A percentile compares a stretch with the other conserved stretches of the same genome.
These are phyloP conservation scores for Caenorhabditis sp. DNA, from an alignment of 2,888 invertebrate species.

Conservation along the genomic window DNA sequence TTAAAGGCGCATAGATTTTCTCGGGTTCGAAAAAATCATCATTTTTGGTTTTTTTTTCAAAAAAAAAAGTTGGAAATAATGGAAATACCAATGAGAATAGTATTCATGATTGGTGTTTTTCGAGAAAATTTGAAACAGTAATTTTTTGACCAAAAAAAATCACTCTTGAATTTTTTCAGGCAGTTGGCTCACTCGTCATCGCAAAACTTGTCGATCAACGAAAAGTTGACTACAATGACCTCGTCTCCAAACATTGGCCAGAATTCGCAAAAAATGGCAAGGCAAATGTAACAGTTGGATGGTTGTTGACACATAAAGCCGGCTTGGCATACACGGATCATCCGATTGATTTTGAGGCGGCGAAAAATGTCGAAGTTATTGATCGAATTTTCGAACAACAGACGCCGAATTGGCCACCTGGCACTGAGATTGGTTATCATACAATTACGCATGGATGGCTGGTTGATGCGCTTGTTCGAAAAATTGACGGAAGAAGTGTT, in stretches of 20 bases:
- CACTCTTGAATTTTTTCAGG: too few species aligned
- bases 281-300: conserved; percentile 71
- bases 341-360: conserved; percentile 65
- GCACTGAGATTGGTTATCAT: conserved; percentile 71
- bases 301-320: conserved; percentile 65
- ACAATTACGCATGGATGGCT: conserved; percentile 72
- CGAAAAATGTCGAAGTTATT: conserved; percentile 67
- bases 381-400: conserved; percentile 69
- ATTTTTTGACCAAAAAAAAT: too few species aligned
- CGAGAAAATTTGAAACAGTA: too few species aligned
- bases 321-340: conserved; percentile 71
- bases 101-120: too few species aligned
- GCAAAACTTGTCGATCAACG: conserved; percentile 72
- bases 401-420: conserved; percentile 64
- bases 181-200: conserved; percentile 61
- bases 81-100: too few species aligned
- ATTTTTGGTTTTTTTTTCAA: too few species aligned
- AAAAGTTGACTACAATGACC: conserved; percentile 70
- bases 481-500: conserved; percentile 58
- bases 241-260: conserved; percentile 72
- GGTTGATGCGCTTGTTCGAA: conserved; percentile 51
- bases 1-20: too few species aligned
- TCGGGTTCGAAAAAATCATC: too few species aligned
- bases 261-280: conserved; percentile 73
- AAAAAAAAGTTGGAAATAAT: too few species aligned